A percentile compares a stretch with the other conserved stretches of the same genome.
These are phyloP conservation scores for Lysiphlebus fabarum DNA, from an alignment of 1,140 invertebrate genomes.

Conservation along the genomic window DNA sequence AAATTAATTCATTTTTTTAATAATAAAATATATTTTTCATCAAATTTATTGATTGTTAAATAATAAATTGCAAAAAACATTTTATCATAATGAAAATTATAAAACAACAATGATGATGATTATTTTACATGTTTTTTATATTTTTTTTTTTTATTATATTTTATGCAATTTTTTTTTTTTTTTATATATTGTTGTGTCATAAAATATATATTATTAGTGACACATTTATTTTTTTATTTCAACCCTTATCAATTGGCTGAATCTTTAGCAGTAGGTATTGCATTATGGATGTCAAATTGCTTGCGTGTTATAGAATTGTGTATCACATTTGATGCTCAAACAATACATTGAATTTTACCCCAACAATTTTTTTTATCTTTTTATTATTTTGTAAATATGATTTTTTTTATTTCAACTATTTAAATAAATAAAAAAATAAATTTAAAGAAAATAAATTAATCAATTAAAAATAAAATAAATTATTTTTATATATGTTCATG, in stretches of 20 bases:
- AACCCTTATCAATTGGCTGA: conserved; percentile 44
- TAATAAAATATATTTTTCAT: too few species aligned
- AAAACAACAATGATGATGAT: neutral
- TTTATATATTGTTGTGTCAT: too few species aligned
- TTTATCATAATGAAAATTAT: too few species aligned
- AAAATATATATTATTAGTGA: neutral
- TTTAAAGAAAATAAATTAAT: too few species aligned
- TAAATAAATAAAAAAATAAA: too few species aligned
- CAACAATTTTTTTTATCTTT: neutral
- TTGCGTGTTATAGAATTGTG: conserved; percentile 42
- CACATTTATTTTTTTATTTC: conserved; percentile 17
- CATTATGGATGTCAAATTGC: conserved; percentile 45
- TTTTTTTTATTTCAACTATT: too few species aligned
- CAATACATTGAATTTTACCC: neutral
- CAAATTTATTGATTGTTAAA: too few species aligned
- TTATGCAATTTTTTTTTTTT: conserved; percentile 23
- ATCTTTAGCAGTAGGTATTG: conserved; percentile 38
- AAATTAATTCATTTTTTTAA: too few species aligned
- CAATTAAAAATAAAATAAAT: too few species aligned
- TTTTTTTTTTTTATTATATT: conserved; percentile 25
- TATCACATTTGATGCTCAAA: conserved; percentile 10
- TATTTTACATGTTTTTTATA: neutral
- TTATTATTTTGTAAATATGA: neutral
- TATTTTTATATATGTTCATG: too few species aligned
- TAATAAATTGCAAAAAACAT: too few species aligned